Evolutionary conservation across 2,888 invertebrate species (phyloP), one percentile per base, ranked within the genome.

Genomic region (Brachycybe producta): DNA sequence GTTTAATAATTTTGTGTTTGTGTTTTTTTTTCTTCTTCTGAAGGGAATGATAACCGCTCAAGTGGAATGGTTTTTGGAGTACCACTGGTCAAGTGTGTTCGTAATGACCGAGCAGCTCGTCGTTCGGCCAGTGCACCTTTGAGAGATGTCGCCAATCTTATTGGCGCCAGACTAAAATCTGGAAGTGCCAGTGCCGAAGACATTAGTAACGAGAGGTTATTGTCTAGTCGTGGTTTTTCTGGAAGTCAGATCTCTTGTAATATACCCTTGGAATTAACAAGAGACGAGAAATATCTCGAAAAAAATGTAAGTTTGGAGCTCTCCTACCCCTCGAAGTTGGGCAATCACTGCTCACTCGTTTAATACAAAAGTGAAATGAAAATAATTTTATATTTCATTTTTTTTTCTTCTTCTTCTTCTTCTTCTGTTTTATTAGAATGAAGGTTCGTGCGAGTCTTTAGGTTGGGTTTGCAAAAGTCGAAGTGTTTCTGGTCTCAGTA

Each of bases 61-160:
- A 11, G 21, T 56, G 80, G 84, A 51, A 72, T 82, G 58, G 83
- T 87, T 50, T 92, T 92, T 62, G 90, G 90, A 7, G 79, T 88
- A 57, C 80, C 88, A 1, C 69, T 92, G 57, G 74, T 79, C 47
- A 84, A 84, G 63, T 90, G 90, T 64, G 77, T 91, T 59, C 81
- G 83, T 62, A 82, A 85, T 59, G 90, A 90, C 67, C 68, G 75
- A 52, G 66, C 72, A 24, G 69, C 74, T 57, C 67, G 60, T 38
- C 57, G 60, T 51, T 59, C 58, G 43, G 52, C 58, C 1, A 36
- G 36, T n/a, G 34, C 46, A 3, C 45, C 36, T 2, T 32, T 53
- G 4, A 15, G 32, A 8, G 50, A 51, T 5, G 45, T 41, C 26
- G 50, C 36, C 15, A 45, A 40, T 5, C 24, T 44, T 15, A 32